These are phyloP conservation scores for Meloidogyne exigua DNA, from an alignment of 1,140 invertebrate genomes.

Conservation along the genomic window DNA sequence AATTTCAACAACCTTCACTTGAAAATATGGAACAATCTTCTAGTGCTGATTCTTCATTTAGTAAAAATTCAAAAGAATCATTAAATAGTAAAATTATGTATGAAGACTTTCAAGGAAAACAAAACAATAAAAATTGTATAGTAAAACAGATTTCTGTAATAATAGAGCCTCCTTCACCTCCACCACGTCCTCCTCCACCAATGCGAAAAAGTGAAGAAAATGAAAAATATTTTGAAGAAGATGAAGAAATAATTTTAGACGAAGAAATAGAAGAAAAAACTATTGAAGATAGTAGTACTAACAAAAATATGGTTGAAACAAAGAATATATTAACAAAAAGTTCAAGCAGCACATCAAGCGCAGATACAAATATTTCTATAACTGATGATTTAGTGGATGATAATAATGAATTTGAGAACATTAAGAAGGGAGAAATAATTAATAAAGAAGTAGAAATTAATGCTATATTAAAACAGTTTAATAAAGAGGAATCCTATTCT, in stretches of 20 bases:
- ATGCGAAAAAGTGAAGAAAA: neutral
- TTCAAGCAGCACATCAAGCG: neutral
- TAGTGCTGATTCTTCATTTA: neutral
- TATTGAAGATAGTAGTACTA: too few relatives aligned
- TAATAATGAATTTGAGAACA: neutral
- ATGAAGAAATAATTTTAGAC: neutral
- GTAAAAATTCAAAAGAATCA: neutral
- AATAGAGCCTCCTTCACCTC: neutral
- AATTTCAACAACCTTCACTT: neutral
- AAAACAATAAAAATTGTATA: neutral
- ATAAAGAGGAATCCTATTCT: too few relatives aligned
- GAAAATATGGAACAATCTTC: neutral
- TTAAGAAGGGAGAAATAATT: neutral
- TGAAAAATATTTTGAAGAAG: neutral
- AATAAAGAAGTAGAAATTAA: neutral
- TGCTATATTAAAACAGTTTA: neutral
- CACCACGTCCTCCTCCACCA: neutral
- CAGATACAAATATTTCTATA: neutral
- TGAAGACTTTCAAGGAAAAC: neutral
- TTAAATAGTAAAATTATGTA: neutral
- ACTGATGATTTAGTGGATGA: neutral
- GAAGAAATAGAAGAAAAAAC: neutral
- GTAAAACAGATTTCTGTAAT: neutral
- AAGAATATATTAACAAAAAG: neutral
- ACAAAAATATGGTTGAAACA: neutral